Percentiles rank a stretch among this genome's conserved stretches.
These are phyloP conservation scores for Mustela nigripes DNA, from an alignment of 2,113 vertebrate genomes.

Conservation along the genomic window DNA sequence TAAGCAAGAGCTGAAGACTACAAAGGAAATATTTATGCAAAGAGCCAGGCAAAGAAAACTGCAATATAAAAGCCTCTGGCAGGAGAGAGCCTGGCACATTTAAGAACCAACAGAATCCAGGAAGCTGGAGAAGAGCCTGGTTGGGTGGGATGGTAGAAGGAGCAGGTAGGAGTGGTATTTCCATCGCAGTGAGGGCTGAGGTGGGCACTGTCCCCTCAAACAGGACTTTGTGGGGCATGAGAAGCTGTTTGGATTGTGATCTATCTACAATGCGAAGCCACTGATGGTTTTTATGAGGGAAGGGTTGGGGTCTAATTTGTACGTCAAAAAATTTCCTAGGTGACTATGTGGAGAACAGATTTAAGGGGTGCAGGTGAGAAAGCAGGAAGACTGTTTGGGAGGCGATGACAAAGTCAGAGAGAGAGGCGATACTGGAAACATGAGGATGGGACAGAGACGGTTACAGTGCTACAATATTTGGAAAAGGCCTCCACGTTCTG, in stretches of 20 bases:
- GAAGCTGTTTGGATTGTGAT: neutral
- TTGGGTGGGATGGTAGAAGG: neutral
- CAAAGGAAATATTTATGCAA: neutral
- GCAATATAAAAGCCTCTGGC: neutral
- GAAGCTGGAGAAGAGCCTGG: neutral
- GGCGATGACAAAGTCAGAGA: neutral
- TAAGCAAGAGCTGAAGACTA: neutral
- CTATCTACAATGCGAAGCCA: neutral
- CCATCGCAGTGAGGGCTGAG: too few species aligned
- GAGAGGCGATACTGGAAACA: too few species aligned
- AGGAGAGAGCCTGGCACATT: neutral
- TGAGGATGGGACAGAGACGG: neutral
- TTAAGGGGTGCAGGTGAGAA: neutral
- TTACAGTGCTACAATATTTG: neutral
- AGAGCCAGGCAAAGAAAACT: neutral
- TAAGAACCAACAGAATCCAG: neutral
- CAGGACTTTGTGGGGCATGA: neutral
- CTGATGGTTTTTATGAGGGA: neutral
- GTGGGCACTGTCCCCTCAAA: too few species aligned
- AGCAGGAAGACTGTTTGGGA: neutral
- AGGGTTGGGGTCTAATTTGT: neutral
- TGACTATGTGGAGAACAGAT: neutral
- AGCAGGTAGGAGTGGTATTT: neutral
- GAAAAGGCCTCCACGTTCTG: neutral
- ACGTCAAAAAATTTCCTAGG: neutral